These are phyloP conservation scores for Microcebus jonahi DNA, from an alignment of 2,113 vertebrate species.

Conservation along the genomic window DNA sequence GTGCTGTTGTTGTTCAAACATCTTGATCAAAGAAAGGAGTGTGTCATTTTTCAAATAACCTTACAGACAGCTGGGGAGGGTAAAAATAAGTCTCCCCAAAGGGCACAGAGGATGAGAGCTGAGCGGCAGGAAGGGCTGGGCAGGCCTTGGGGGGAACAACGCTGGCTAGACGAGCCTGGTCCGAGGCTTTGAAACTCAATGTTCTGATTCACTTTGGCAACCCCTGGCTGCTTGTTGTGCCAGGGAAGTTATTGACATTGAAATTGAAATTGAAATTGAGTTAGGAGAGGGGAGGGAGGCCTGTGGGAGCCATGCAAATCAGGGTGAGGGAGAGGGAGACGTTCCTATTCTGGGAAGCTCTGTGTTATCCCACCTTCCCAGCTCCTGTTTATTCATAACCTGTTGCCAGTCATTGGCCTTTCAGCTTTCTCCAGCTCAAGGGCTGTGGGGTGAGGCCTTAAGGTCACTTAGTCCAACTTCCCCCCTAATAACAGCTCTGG, in stretches of 20 bases:
- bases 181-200: slow-evolving; percentile 70
- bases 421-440: background rate
- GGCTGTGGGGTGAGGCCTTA: background rate
- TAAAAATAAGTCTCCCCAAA: slow-evolving; percentile 49
- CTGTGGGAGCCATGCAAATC: slow-evolving; percentile 76
- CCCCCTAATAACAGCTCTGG: background rate
- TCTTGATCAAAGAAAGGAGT: slow-evolving; percentile 40
- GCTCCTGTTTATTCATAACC: slow-evolving; percentile 70
- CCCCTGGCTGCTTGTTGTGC: slow-evolving; percentile 66
- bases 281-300: slow-evolving; percentile 67
- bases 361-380: slow-evolving; percentile 50
- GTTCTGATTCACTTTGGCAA: slow-evolving; percentile 78
- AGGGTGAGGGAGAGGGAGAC: slow-evolving; percentile 62
- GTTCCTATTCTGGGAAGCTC: slow-evolving; percentile 78
- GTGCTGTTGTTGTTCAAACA: background rate
- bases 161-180: slow-evolving; percentile 11
- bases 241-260: slow-evolving; percentile 81
- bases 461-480: background rate
- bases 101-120: slow-evolving; percentile 40
- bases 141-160: background rate
- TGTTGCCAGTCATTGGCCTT: slow-evolving; percentile 57
- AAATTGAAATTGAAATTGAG: slow-evolving; percentile 79
- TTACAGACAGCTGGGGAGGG: background rate
- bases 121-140: background rate
- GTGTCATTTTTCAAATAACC: slow-evolving; percentile 9